A percentile compares a stretch with the other conserved stretches of the same genome.
Evolutionary conservation across 2,113 vertebrate species (phyloP).

Genomic region (Tricholaema leucomelas): DNA sequence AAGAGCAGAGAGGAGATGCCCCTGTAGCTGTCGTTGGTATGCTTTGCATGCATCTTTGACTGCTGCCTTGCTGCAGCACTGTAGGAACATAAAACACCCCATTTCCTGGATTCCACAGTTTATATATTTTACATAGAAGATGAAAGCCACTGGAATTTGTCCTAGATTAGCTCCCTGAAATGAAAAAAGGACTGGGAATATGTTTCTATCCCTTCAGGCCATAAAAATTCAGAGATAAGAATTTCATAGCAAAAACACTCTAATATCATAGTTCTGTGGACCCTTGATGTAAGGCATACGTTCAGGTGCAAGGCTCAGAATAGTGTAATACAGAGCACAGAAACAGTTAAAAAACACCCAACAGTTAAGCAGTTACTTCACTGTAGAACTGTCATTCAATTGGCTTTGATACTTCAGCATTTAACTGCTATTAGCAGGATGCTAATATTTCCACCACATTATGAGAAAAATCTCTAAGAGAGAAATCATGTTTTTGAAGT

Average conservation of each 20-base stretch:
- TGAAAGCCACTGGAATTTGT: slow-evolving; percentile 23
- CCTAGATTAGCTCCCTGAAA: neutral
- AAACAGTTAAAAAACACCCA: neutral
- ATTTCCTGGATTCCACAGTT: slow-evolving; percentile 2
- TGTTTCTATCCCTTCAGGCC: neutral
- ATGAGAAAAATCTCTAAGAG: neutral
- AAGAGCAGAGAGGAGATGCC: neutral
- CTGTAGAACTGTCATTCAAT: neutral
- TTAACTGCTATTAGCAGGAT: neutral
- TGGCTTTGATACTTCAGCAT: neutral
- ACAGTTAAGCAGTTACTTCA: neutral
- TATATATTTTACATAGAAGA: slow-evolving; percentile 2
- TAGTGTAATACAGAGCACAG: neutral
- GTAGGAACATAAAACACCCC: neutral
- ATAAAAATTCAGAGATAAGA: neutral
- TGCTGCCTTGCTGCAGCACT: neutral
- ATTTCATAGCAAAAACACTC: neutral
- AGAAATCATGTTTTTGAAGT: neutral
- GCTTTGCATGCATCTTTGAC: neutral
- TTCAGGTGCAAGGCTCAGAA: neutral
- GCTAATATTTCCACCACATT: neutral
- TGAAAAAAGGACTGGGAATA: neutral
- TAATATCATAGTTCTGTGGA: neutral
- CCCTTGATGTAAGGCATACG: neutral
- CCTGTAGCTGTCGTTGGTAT: neutral